These are phyloP conservation scores for Entelurus aequoreus DNA, from an alignment of 2,113 vertebrate genomes.

Conservation along the genomic window DNA sequence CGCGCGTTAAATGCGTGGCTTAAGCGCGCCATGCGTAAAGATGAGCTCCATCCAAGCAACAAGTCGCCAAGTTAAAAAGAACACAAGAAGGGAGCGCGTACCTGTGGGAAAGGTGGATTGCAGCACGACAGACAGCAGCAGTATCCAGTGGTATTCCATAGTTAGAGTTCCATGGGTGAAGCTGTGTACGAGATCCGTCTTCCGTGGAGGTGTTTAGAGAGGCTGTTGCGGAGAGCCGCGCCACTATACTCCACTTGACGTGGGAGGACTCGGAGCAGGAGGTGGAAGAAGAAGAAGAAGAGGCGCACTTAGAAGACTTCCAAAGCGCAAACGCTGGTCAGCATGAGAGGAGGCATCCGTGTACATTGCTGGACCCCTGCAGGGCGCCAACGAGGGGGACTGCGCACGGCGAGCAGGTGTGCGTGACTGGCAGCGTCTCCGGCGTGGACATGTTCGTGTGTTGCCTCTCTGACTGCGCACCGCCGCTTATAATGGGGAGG, in stretches of 20 bases:
- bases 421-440: constrained; percentile 23
- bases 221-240: constrained; percentile 21
- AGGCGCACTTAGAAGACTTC: constrained; percentile 43
- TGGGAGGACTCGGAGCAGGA: not conserved
- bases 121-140: constrained; percentile 66
- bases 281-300: not conserved
- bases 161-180: constrained; percentile 72
- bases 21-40: constrained; percentile 4
- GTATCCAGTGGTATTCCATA: constrained; percentile 74
- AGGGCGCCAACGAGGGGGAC: constrained; percentile 27
- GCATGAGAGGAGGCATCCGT: not conserved
- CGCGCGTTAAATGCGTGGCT: no score
- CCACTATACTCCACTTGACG: not conserved
- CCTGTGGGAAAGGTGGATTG: constrained; percentile 67
- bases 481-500: constrained; percentile 10
- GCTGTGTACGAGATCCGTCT: constrained; percentile 42
- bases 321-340: constrained; percentile 52
- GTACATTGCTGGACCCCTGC: constrained; percentile 2
- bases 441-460: constrained; percentile 35
- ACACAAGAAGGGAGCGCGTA: constrained; percentile 34
- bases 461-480: not conserved
- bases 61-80: constrained; percentile 25
- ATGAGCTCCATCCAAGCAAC: constrained; percentile 21
- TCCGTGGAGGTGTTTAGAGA: constrained; percentile 26
- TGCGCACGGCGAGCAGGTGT: constrained; percentile 27